These are phyloP conservation scores for Harpalus rubripes DNA, from an alignment of 2,888 invertebrate species.

Conservation along the genomic window DNA sequence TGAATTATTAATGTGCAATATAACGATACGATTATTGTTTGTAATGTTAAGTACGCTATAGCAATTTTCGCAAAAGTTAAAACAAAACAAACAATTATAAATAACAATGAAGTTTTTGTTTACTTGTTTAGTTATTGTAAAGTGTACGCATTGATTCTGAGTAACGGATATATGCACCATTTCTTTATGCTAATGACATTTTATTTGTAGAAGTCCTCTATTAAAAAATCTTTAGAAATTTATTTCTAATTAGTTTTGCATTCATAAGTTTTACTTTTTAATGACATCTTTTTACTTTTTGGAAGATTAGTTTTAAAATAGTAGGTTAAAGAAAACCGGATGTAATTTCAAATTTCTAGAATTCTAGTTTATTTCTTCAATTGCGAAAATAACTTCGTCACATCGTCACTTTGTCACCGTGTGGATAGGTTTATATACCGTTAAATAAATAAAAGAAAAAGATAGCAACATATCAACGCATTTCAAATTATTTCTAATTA, in stretches of 20 bases:
- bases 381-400: slow-evolving; percentile 31
- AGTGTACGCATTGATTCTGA: neutral
- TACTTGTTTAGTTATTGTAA: neutral
- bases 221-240: slow-evolving; percentile 49
- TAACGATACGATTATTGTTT: too few relatives aligned
- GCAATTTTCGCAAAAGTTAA: too few relatives aligned
- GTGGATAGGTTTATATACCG: slow-evolving; percentile 27
- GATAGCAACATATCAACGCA: neutral
- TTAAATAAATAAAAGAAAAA: slow-evolving; percentile 44
- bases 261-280: slow-evolving; percentile 48
- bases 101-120: neutral
- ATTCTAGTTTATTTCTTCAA: slow-evolving; percentile 37
- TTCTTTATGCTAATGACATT: slow-evolving; percentile 48
- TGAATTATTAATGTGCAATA: neutral
- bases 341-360: slow-evolving; percentile 46
- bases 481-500: slow-evolving; percentile 31
- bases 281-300: slow-evolving; percentile 40
- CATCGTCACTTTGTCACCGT: neutral
- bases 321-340: slow-evolving; percentile 45
- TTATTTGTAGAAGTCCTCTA: slow-evolving; percentile 34
- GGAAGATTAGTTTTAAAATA: slow-evolving; percentile 39
- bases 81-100: neutral
- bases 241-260: slow-evolving; percentile 48
- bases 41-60: too few relatives aligned
- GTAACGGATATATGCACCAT: slow-evolving; percentile 32